Conservation (phyloP, 1,140 invertebrate species). For the Antheraea mylitta region DNA sequence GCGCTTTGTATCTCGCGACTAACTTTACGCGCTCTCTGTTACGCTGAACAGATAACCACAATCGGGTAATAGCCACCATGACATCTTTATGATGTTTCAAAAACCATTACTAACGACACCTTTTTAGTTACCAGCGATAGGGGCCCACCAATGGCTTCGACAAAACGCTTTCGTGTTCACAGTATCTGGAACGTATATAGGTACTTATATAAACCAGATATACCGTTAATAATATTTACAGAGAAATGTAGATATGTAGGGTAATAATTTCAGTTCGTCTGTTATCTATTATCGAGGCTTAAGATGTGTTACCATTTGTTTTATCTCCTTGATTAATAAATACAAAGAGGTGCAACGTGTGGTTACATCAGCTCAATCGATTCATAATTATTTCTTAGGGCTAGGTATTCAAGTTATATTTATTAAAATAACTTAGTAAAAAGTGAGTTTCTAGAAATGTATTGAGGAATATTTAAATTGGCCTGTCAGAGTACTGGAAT, state of each 20-base stretch:
- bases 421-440: too few relatives aligned
- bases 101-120: slow-evolving; percentile 78
- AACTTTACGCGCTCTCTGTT: slow-evolving; percentile 30
- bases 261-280: too few relatives aligned
- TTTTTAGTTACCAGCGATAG: slow-evolving; percentile 75
- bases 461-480: too few relatives aligned
- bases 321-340: too few relatives aligned
- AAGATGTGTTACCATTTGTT: too few relatives aligned
- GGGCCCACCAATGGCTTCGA: slow-evolving; percentile 40
- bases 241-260: neutral
- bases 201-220: slow-evolving; percentile 1
- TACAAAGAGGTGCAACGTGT: too few relatives aligned
- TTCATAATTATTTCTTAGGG: too few relatives aligned
- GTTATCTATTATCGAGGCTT: too few relatives aligned
- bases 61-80: slow-evolving; percentile 68
- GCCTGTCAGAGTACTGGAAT: too few relatives aligned
- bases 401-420: too few relatives aligned
- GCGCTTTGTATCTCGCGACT: slow-evolving; percentile 34
- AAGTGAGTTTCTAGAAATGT: too few relatives aligned
- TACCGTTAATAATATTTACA: slow-evolving; percentile 3
- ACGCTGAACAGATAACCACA: slow-evolving; percentile 59
- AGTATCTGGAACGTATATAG: slow-evolving; percentile 3
- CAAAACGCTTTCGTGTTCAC: slow-evolving; percentile 53
- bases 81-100: slow-evolving; percentile 78
- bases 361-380: too few relatives aligned